Evolutionary conservation across 2,797 vertebrate genomes (phyloP).

Genomic region (Eleutherodactylus coqui): DNA sequence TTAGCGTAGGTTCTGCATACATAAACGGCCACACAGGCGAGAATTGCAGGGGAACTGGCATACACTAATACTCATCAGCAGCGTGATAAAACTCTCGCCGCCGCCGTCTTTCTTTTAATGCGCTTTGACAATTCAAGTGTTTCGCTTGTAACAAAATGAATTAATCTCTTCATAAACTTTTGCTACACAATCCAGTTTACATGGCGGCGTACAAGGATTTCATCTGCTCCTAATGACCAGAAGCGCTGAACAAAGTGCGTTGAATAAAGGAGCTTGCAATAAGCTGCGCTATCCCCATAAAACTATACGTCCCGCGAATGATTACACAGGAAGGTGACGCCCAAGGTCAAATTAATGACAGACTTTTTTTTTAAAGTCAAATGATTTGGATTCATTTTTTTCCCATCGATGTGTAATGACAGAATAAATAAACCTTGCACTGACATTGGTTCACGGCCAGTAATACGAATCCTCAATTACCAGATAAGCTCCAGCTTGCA

Average conservation of each 20-base stretch:
- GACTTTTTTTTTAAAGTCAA: conserved; percentile 8
- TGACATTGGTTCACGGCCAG: conserved; percentile 57
- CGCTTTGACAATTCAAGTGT: background rate
- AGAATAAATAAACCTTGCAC: conserved; percentile 52
- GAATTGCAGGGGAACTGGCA: background rate
- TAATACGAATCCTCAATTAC: conserved; percentile 58
- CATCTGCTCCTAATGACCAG: conserved; percentile 37
- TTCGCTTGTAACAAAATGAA: conserved; percentile 1
- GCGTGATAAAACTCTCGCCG: background rate
- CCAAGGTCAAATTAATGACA: conserved; percentile 40
- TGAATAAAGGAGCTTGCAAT: conserved; percentile 14
- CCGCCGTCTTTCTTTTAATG: background rate
- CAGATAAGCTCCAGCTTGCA: conserved; percentile 38
- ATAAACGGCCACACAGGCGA: background rate
- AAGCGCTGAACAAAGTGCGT: conserved; percentile 20
- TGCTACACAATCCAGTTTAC: conserved; percentile 21
- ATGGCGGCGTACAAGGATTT: conserved; percentile 8
- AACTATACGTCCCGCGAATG: conserved; percentile 10
- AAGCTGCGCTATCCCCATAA: background rate
- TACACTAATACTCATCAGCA: background rate
- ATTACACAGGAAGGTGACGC: conserved; percentile 15
- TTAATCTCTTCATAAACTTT: conserved; percentile 41
- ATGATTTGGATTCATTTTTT: conserved; percentile 37
- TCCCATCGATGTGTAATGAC: conserved; percentile 37
- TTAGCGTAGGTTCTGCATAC: too few species aligned